phyloP scores from a whole-genome alignment of 2,888 invertebrate genomes.

The Lamellibrachia columna region DNA sequence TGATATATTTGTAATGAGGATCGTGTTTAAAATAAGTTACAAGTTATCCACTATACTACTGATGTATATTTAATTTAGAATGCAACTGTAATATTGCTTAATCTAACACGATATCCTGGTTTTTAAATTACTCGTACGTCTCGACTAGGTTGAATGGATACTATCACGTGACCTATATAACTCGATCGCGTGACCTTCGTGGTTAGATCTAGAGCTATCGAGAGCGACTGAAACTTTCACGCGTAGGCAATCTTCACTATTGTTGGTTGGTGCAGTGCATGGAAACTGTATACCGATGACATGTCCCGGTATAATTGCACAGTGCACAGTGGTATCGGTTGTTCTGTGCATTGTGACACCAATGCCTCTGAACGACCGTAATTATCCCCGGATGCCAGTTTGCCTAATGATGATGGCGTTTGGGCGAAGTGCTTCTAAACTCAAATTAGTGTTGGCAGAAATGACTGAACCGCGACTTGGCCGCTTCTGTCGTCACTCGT shows the following conservation, averaged over 20 bases:
- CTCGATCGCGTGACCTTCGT: background rate
- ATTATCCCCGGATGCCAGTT: background rate
- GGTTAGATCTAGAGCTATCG: background rate
- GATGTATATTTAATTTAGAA: background rate
- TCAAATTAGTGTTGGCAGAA: background rate
- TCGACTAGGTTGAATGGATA: background rate
- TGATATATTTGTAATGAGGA: background rate
- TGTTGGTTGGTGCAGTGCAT: background rate
- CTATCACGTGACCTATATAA: background rate
- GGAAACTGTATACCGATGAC: background rate
- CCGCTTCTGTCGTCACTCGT: too few species aligned
- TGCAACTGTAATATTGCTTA: background rate
- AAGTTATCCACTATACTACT: background rate
- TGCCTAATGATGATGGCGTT: background rate
- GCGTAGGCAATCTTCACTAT: background rate
- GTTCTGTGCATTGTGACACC: background rate
- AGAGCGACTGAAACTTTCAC: background rate
- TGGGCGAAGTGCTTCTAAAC: background rate
- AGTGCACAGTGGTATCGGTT: background rate
- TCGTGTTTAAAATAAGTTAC: background rate
- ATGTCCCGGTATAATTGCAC: background rate
- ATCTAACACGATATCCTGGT: background rate
- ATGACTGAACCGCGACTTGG: too few species aligned
- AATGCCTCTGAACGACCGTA: background rate
- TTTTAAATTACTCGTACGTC: background rate